Conservation (phyloP, 2,888 invertebrate species). For the Pyrrhia umbra region DNA sequence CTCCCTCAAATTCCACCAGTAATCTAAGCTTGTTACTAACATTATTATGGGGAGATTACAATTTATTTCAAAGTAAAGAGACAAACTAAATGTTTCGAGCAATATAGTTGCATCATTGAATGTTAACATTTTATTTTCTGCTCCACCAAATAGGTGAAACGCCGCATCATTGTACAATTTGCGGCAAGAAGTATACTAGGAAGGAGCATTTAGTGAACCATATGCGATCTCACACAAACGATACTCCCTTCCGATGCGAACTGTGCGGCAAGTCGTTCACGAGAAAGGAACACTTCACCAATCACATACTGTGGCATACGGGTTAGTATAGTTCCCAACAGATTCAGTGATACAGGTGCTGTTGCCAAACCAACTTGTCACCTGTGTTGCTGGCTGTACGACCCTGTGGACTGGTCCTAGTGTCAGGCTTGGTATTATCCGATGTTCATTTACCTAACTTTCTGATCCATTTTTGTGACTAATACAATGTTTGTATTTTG, state of each 20-base stretch:
- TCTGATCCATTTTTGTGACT: slow-evolving; percentile 18
- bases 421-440: slow-evolving; percentile 77
- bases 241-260: slow-evolving; percentile 96
- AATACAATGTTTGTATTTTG: slow-evolving; percentile 3
- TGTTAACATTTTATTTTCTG: slow-evolving; percentile 88
- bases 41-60: slow-evolving; percentile 60
- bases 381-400: slow-evolving; percentile 39
- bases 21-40: slow-evolving; percentile 59
- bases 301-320: slow-evolving; percentile 97
- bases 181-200: slow-evolving; percentile 96
- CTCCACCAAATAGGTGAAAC: slow-evolving; percentile 93
- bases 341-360: slow-evolving; percentile 36
- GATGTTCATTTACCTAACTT: background rate
- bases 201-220: slow-evolving; percentile 97
- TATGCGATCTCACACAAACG: slow-evolving; percentile 96
- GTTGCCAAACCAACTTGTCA: slow-evolving; percentile 19
- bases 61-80: slow-evolving; percentile 59
- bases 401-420: slow-evolving; percentile 53
- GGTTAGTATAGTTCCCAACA: slow-evolving; percentile 86
- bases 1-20: slow-evolving; percentile 58
- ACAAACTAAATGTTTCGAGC: slow-evolving; percentile 75
- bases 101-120: slow-evolving; percentile 89
- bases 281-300: slow-evolving; percentile 97
- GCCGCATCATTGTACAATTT: slow-evolving; percentile 96
- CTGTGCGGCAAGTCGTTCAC: slow-evolving; percentile 97